Evolutionary conservation across 2,888 invertebrate genomes (phyloP), one percentile per base, ranked within the genome.

Genomic region (Oligia strigilis): DNA sequence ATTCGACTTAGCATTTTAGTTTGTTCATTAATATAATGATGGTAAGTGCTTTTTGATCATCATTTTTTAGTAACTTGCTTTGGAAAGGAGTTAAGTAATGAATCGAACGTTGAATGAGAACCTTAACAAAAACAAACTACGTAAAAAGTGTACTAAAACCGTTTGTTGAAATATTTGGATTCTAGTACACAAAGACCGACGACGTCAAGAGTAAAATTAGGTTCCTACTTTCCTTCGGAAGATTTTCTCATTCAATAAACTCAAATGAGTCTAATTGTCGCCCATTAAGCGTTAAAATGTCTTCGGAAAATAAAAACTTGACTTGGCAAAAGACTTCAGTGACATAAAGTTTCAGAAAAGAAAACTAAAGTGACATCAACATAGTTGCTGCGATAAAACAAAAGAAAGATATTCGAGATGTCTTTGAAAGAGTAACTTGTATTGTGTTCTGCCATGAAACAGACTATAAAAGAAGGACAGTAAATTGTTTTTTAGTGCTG

Each of bases 1-100:
- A 81, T 83, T 89, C 73, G 75, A 78, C 62, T 86, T 75, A 67
- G 49, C 43, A 43, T 70, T 88, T 86, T 74, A 81, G 66, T 64
- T 72, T 40, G 36, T 43, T 72, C 65, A 72, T 75, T 72, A 58
- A 75, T 72, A 65, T 23, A 55, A 72, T 43, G 23, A 62, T 49
- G 29, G 1, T 40, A 67, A 77, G 23, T 81, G 58, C 23, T 60
- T 60, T 58, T 70, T 43, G 55, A 40, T 55, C 23, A 40, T 67
- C 0, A 0, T 29, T 75, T 58, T 55, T 46, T 1, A 29, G 2
- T 66, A 40, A 66, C 3, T 66, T 40, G 0, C 19, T 75, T 36
- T 75, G 29, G 6, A 2, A 66, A 36, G 0, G 11, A 78, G 23
- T 5, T 11, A 40, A 2, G n/a, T 9, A 71, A 72, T 23, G 19